phyloP scores from a whole-genome alignment of 2,888 invertebrate species.

The Amorpha juglandis region DNA sequence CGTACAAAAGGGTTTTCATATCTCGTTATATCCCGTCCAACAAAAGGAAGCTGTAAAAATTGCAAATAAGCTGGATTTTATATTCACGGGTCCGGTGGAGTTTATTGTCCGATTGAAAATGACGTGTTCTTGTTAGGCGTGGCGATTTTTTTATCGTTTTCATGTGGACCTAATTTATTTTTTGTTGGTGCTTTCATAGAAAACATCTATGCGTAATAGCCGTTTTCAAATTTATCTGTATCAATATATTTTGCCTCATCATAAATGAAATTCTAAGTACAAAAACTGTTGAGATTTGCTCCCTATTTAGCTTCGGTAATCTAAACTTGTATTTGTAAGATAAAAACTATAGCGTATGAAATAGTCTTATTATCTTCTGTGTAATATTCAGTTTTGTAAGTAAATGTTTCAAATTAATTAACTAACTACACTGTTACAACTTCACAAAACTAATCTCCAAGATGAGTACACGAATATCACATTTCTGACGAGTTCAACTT shows the following conservation, averaged over 20 bases:
- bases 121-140: neutral
- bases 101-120: slow-evolving; percentile 41
- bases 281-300: too few relatives aligned
- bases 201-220: neutral
- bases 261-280: too few relatives aligned
- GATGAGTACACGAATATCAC: slow-evolving; percentile 31
- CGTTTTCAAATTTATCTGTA: neutral
- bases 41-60: slow-evolving; percentile 72
- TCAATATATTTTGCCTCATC: neutral
- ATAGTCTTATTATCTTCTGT: neutral
- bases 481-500: slow-evolving; percentile 28
- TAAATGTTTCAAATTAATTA: slow-evolving; percentile 40
- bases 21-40: slow-evolving; percentile 65
- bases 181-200: neutral
- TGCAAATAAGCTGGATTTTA: slow-evolving; percentile 74
- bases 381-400: neutral
- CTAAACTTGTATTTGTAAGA: neutral
- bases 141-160: neutral
- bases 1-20: slow-evolving; percentile 69
- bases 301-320: too few relatives aligned
- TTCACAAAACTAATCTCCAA: slow-evolving; percentile 14
- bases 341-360: neutral
- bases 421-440: slow-evolving; percentile 38
- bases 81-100: slow-evolving; percentile 40
- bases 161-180: neutral